These are phyloP conservation scores for Dromococcyx pavoninus DNA, from an alignment of 2,797 vertebrate genomes.

Conservation along the genomic window DNA sequence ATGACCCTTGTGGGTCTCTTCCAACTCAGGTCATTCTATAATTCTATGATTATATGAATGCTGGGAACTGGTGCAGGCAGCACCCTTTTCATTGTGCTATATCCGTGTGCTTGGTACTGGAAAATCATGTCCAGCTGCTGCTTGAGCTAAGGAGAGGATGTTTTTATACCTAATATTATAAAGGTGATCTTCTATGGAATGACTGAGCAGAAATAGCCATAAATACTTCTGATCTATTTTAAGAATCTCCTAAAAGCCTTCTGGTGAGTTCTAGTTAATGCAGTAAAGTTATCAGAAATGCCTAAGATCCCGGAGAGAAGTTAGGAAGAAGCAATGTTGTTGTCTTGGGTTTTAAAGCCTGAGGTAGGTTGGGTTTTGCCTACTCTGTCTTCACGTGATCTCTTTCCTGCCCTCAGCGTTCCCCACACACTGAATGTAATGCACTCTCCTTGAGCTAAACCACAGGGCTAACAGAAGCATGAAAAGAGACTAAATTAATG, in stretches of 20 bases:
- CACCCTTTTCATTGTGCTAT: not conserved
- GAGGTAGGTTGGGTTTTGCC: not conserved
- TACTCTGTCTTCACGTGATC: not conserved
- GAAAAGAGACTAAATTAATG: not conserved
- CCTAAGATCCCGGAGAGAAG: not conserved
- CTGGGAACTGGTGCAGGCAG: not conserved
- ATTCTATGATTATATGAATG: too few species aligned
- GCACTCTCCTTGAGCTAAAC: not conserved
- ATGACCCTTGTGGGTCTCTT: too few species aligned
- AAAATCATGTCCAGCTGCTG: not conserved
- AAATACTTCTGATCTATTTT: not conserved
- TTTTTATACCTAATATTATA: not conserved
- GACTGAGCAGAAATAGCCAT: not conserved
- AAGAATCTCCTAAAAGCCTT: not conserved
- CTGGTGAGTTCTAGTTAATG: not conserved
- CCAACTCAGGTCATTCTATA: too few species aligned
- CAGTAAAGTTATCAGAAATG: not conserved
- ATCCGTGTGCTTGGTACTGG: not conserved
- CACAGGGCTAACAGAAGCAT: not conserved
- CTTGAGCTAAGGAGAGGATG: not conserved
- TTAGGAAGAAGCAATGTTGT: not conserved
- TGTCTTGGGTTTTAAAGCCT: not conserved
- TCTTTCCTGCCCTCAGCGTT: not conserved
- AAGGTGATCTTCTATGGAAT: not conserved
- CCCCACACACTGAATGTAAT: fast-evolving